Evolutionary conservation across 2,888 invertebrate genomes (phyloP).

Genomic region (Dermolepida albohirtum): DNA sequence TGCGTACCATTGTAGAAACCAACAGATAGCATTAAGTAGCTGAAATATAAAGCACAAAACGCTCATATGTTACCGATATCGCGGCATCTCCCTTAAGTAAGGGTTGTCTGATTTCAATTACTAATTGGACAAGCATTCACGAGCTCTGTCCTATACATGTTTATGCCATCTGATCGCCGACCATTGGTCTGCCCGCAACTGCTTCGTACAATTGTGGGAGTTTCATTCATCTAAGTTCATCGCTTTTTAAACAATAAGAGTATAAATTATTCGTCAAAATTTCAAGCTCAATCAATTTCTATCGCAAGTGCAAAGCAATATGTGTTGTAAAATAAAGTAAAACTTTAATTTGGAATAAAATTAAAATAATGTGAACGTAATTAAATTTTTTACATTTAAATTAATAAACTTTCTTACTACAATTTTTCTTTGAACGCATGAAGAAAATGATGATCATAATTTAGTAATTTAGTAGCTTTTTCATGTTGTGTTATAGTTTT

Average conservation of each 20-base stretch:
- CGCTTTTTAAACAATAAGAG: slow-evolving; percentile 29
- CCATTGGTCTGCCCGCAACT: slow-evolving; percentile 37
- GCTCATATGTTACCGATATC: slow-evolving; percentile 56
- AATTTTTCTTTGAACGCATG: too few species aligned
- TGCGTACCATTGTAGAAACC: slow-evolving; percentile 26
- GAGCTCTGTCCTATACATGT: slow-evolving; percentile 54
- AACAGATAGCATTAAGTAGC: slow-evolving; percentile 41
- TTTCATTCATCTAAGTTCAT: slow-evolving; percentile 17
- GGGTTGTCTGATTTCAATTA: slow-evolving; percentile 60
- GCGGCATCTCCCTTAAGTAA: slow-evolving; percentile 57
- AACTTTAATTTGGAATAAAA: too few species aligned
- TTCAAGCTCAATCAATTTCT: background rate
- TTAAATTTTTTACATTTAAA: too few species aligned
- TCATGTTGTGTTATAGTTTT: too few species aligned
- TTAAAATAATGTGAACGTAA: too few species aligned
- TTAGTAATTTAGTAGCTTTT: too few species aligned
- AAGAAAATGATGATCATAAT: too few species aligned
- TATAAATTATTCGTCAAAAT: slow-evolving; percentile 39
- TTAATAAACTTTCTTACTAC: too few species aligned
- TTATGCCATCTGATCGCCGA: slow-evolving; percentile 55
- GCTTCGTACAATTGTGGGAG: slow-evolving; percentile 36
- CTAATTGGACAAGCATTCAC: slow-evolving; percentile 60
- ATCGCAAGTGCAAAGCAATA: too few species aligned
- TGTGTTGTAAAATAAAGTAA: too few species aligned
- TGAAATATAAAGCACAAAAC: slow-evolving; percentile 45